These are phyloP conservation scores for Lepidothrix coronata DNA, from an alignment of 2,113 vertebrate genomes.

Conservation along the genomic window DNA sequence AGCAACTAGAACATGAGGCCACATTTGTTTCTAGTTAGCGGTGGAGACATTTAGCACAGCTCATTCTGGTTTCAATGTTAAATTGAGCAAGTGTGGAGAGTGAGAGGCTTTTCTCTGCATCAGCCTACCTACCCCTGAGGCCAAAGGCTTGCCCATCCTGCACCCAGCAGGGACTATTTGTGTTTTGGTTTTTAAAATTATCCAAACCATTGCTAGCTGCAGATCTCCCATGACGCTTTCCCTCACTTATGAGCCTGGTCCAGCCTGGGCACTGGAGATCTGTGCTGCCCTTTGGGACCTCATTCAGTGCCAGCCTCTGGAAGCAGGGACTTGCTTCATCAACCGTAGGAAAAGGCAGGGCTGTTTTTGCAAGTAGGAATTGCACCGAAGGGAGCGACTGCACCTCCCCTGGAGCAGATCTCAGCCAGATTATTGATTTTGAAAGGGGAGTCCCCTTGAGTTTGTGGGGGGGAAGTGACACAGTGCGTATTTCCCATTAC, in stretches of 20 bases:
- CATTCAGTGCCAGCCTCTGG: neutral
- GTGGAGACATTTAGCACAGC: slow-evolving; percentile 51
- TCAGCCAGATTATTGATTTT: neutral
- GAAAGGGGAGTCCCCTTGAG: neutral
- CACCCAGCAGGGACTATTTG: neutral
- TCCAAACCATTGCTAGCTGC: neutral
- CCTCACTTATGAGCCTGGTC: neutral
- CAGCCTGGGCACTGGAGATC: neutral
- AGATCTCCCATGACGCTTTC: neutral
- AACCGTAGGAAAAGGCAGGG: neutral
- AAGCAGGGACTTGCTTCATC: neutral
- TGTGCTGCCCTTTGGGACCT: neutral
- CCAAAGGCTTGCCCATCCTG: neutral
- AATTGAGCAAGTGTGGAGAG: slow-evolving; percentile 42
- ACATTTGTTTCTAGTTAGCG: slow-evolving; percentile 63
- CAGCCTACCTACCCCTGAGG: neutral
- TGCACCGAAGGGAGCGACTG: neutral
- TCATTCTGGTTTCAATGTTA: neutral
- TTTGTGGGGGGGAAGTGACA: neutral
- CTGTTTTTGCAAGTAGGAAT: neutral
- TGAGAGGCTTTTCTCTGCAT: neutral
- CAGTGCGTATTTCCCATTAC: neutral
- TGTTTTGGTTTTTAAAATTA: neutral
- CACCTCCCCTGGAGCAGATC: neutral
- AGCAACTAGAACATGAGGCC: slow-evolving; percentile 63